Percentiles rank a stretch among this genome's conserved stretches.
These are phyloP conservation scores for Halichondria panicea DNA, from an alignment of 37 sponge, comb jelly and placozoan species.

Conservation along the genomic window DNA sequence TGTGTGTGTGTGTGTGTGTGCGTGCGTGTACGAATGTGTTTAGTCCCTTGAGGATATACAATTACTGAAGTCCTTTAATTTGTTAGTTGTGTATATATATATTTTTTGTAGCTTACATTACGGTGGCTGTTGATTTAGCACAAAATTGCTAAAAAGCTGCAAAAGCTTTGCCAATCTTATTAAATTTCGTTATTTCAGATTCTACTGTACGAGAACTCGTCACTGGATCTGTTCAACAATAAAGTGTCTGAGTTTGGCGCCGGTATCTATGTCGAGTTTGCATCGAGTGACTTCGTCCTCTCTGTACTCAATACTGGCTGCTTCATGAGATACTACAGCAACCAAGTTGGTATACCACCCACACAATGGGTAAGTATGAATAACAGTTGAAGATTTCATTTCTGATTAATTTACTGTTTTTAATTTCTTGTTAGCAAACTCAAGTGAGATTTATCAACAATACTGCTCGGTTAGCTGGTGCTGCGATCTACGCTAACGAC, in stretches of 20 bases:
- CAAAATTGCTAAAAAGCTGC: background rate
- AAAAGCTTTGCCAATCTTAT: too few relatives aligned
- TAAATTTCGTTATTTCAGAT: background rate
- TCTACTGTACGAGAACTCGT: constrained; percentile 15
- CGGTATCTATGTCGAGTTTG: constrained; percentile 70
- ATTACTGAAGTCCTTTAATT: too few relatives aligned
- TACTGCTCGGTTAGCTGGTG: constrained; percentile 53
- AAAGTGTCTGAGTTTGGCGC: constrained; percentile 41
- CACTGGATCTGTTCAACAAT: constrained; percentile 48
- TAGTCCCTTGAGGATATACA: too few relatives aligned
- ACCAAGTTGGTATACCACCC: constrained; percentile 24
- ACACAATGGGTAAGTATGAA: constrained; percentile 49
- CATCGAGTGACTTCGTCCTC: constrained; percentile 54
- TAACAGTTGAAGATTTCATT: background rate
- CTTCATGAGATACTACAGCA: constrained; percentile 56
- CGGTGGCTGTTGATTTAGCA: background rate
- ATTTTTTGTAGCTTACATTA: background rate
- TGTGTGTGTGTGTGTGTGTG: too few relatives aligned
- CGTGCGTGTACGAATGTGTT: too few relatives aligned
- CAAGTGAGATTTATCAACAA: constrained; percentile 52
- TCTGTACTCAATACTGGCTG: constrained; percentile 65
- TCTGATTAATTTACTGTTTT: background rate
- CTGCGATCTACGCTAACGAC: constrained; percentile 71
- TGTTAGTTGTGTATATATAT: background rate
- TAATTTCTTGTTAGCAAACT: constrained; percentile 19